Evolutionary conservation across 2,888 invertebrate species (phyloP), one percentile per base, ranked within the genome.

Genomic region (Dyspetes luteomarginatus): DNA sequence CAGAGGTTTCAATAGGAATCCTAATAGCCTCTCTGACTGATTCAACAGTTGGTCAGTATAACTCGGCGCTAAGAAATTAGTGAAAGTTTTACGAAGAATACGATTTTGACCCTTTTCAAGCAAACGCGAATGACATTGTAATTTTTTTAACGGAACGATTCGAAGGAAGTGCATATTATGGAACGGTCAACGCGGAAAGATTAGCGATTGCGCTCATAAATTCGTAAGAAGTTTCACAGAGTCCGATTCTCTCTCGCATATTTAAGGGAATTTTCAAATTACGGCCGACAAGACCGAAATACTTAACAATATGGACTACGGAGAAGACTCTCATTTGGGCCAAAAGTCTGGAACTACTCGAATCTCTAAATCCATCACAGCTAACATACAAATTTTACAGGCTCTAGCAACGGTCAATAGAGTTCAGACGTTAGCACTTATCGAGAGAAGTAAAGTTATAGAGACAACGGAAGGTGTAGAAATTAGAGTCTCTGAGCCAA

Each of bases 201-300:
- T 56, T 50, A 4, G 67, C 73, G 4, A 58, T 78, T 17, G 30
- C 45, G 0, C 50, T 67, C 15, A 65, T 73, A 7, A 48, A 9
- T 9, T 3, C 17, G 22, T 41, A 64, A 24, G 67, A 68, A 15
- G 15, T 60, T 4, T 15, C 52, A 15, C 28, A 15, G 15, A 36
- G 56, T n/a, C n/a, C n/a, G n/a, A n/a, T n/a, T n/a, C n/a, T n/a
- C n/a, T n/a, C n/a, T n/a, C n/a, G n/a, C n/a, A n/a, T n/a, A n/a
- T n/a, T 81, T 3, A 68, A 62, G 17, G 74, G 78, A 4, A 48
- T 81, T n/a, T 81, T 41, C 4, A 74, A 81, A 15, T n/a, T 55
- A 28, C 45, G 68, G 0, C 78, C 74, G 17, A 41, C 55, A 22
- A 73, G 64, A 64, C 65, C 81, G 0, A 81, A 78, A 30, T 81